Conservation (phyloP, 2,113 vertebrate genomes). For the Nothoprocta perdicaria region DNA sequence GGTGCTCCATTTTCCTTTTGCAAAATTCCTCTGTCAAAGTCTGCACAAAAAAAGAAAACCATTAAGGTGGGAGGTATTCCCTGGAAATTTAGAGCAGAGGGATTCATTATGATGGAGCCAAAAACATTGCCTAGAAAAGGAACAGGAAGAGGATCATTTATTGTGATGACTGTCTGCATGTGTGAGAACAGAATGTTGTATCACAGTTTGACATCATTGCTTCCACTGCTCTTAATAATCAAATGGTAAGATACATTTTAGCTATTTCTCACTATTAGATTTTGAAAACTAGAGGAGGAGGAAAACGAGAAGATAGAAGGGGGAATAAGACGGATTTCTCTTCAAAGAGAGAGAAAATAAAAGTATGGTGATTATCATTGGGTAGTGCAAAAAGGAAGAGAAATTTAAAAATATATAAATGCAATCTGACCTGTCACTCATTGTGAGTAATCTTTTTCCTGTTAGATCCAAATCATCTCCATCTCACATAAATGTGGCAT, state of each 20-base stretch:
- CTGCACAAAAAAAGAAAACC: fast-evolving
- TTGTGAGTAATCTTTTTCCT: neutral
- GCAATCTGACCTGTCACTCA: neutral
- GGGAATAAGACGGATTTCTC: neutral
- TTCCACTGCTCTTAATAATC: neutral
- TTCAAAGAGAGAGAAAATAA: neutral
- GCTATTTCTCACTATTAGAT: neutral
- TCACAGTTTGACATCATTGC: neutral
- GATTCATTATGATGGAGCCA: neutral
- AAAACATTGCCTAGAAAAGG: neutral
- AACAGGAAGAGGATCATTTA: neutral
- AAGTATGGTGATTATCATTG: neutral
- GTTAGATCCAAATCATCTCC: neutral
- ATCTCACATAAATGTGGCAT: neutral
- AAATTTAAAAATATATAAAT: neutral
- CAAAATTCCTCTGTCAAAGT: neutral
- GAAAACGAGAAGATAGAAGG: neutral
- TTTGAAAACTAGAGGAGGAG: neutral
- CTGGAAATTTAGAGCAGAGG: neutral
- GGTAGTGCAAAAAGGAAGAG: neutral
- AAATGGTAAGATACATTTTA: neutral
- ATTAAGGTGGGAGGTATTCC: neutral
- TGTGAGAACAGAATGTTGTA: neutral
- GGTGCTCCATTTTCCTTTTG: neutral
- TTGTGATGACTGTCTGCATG: neutral